Evolutionary conservation across 2,797 vertebrate genomes (phyloP).

Genomic region (Oreortyx pictus): DNA sequence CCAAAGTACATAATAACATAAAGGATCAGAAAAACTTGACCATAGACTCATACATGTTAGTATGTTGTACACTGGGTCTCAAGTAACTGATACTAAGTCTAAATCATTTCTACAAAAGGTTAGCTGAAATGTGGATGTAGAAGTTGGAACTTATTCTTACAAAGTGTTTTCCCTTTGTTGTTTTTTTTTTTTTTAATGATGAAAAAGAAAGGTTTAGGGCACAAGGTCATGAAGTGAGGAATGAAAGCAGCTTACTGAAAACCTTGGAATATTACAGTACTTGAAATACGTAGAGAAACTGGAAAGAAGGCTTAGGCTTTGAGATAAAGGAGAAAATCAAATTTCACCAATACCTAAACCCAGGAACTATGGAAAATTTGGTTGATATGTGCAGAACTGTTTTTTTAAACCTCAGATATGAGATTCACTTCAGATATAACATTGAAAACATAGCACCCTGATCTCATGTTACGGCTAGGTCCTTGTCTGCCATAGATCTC

Average conservation of each 20-base stretch:
- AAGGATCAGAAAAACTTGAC: neutral
- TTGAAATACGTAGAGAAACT: neutral
- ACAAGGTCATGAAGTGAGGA: neutral
- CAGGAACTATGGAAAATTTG: neutral
- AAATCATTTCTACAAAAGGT: neutral
- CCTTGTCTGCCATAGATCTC: neutral
- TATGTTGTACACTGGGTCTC: neutral
- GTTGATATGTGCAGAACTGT: neutral
- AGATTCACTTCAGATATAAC: neutral
- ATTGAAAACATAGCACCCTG: neutral
- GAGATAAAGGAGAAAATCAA: neutral
- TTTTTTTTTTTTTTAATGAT: neutral
- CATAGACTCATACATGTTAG: accelerated
- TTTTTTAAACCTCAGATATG: neutral
- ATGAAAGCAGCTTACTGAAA: neutral
- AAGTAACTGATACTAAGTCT: too few relatives aligned
- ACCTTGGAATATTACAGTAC: neutral
- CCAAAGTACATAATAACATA: neutral
- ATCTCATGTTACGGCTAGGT: neutral
- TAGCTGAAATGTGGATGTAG: neutral
- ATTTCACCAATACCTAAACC: neutral
- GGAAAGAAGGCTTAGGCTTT: neutral
- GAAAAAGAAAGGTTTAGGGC: neutral
- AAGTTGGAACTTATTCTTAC: neutral
- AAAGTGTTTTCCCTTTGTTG: neutral